Evolutionary conservation across 2,797 vertebrate genomes (phyloP), one percentile per base, ranked within the genome.

Genomic region (Phalloptychus januarius): DNA sequence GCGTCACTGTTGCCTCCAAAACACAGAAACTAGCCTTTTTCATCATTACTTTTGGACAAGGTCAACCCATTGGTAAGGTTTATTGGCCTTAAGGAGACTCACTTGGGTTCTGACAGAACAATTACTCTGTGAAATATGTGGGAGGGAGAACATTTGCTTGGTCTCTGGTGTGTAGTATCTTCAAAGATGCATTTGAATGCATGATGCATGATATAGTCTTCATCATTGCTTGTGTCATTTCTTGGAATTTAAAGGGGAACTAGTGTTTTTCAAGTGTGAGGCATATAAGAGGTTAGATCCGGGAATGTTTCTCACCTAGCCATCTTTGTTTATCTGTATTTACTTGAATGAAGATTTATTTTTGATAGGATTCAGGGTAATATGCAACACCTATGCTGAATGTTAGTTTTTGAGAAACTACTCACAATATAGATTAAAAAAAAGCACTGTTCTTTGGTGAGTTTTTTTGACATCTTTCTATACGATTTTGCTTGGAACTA

Each of bases 1-100:
- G 89, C 80, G 85, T 93, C 89, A 93, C 73, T 25, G 72, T 71
- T 58, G 82, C 79, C 77, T 90, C 46, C 72, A 63, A 76, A 74
- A 74, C 48, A 80, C 8, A 72, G 75, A 89, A 87, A 92, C 91
- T 79, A 86, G 83, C 82, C 85, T 88, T 82, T 80, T 92, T 90
- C 79, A 90, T 93, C 86, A 92, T 84, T 4, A 33, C 78, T 44
- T 3, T 8, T 74, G 78, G 73, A 77, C 87, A 92, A 92, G 91
- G 91, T 93, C 88, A 89, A 54, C 42, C 38, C 77, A 56, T 74
- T 78, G 82, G 76, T 86, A 88, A 82, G 72, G 76, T 46, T 3
- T 56, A 88, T 69, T 76, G 80, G 87, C 71, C 85, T 80, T 89
- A 61, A 85, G 78, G 31, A 85, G 73, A n/a, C 77, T 67, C 73